A percentile compares a stretch with the other conserved stretches of the same genome.
phyloP scores from a whole-genome alignment of 1,140 invertebrate genomes.

The Rhizoglyphus robini region DNA sequence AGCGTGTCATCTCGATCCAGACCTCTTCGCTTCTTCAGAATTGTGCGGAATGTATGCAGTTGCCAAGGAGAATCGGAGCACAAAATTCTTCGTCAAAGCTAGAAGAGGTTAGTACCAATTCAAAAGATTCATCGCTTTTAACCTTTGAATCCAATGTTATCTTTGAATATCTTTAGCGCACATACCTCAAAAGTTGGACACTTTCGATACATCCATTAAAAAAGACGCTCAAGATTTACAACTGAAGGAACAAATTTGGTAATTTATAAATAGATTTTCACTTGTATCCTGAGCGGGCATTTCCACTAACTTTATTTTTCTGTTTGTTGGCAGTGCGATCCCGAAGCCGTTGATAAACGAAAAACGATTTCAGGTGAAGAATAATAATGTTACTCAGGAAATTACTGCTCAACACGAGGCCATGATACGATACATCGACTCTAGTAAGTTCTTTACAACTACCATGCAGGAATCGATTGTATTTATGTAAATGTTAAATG shows the following conservation, averaged over 20 bases:
- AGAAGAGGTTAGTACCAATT: constrained; percentile 58
- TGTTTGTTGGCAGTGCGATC: constrained; percentile 13
- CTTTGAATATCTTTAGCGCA: constrained; percentile 38
- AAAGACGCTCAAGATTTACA: constrained; percentile 36
- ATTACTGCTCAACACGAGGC: constrained; percentile 56
- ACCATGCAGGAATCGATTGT: background rate
- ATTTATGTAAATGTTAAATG: background rate
- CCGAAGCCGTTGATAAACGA: constrained; percentile 51
- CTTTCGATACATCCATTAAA: constrained; percentile 47
- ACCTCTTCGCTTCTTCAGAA: background rate
- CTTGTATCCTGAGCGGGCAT: too few relatives aligned
- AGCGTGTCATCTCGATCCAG: background rate
- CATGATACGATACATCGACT: constrained; percentile 55
- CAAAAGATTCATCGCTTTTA: background rate
- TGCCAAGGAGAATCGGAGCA: constrained; percentile 52
- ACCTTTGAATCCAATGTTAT: constrained; percentile 9
- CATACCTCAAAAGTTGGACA: constrained; percentile 39
- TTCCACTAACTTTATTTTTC: background rate
- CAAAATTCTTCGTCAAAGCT: constrained; percentile 69
- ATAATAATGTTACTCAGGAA: constrained; percentile 47
- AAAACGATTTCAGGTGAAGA: constrained; percentile 47
- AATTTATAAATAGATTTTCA: background rate
- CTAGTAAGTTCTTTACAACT: constrained; percentile 30
- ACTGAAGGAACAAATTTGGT: constrained; percentile 20
- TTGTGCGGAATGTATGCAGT: constrained; percentile 59